Evolutionary conservation across 2,888 invertebrate species (phyloP), one percentile per base, ranked within the genome.

Genomic region (Drosophila phalerata): DNA sequence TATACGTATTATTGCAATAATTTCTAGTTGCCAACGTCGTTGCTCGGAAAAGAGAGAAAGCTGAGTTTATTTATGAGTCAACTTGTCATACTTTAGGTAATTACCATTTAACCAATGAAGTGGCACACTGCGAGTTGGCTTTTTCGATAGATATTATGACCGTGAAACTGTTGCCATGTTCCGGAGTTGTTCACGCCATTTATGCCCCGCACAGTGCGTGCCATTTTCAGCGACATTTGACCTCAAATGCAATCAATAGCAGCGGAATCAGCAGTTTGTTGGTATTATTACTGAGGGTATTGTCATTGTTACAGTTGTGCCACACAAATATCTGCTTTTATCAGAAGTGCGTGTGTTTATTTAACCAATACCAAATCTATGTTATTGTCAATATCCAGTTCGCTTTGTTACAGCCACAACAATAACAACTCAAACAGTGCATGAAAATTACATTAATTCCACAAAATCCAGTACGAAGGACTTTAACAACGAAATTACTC

Each of bases 11-110:
- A 32, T 32, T 48, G 32, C 48, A 28, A 49, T 55, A 40, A 58
- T 55, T 67, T 56, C 15, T 45, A 22, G 61, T n/a, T 45, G 52
- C 17, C 43, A 11, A 22, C 9, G 15, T 8, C 10, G 13, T 17
- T 9, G 15, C 13, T 11, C 10, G 13, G 11, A 11, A 9, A 28
- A 8, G 4, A 22, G n/a, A 34, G 48, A 6, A 5, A 45, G 9
- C 38, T 28, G 28, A 47, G 19, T 49, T 49, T 73, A 73, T 75
- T 73, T 64, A 78, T 49, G 63, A 32, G 22, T 37, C 78, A 63
- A 73, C 79, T 78, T 73, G 79, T 55, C 78, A 73, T 73, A 69
- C 52, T 73, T 69, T 64, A 1, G 37, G 34, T 42, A 53, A 76
- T 65, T 61, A 28, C 58, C 75, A 57, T 51, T 47, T 60, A 61